phyloP scores from a whole-genome alignment of 2,888 invertebrate genomes.

The Thereva nobilitata region DNA sequence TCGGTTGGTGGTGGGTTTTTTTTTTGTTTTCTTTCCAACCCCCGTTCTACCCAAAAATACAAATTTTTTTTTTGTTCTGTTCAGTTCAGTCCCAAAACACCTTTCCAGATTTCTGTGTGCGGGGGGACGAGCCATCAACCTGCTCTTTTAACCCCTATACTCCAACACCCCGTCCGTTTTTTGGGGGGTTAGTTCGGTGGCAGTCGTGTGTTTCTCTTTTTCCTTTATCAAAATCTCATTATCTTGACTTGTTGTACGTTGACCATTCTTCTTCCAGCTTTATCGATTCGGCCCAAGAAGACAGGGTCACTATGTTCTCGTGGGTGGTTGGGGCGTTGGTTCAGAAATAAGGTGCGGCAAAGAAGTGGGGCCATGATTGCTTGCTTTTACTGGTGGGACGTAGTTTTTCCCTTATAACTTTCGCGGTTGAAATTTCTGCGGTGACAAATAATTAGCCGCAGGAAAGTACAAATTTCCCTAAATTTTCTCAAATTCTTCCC shows the following conservation, averaged over 20 bases:
- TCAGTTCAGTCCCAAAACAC: too few relatives aligned
- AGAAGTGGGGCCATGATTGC: neutral
- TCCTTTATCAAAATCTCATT: slow-evolving; percentile 24
- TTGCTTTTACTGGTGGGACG: neutral
- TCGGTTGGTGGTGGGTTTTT: too few relatives aligned
- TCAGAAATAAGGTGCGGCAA: slow-evolving; percentile 1
- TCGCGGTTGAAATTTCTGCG: neutral
- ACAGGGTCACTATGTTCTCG: slow-evolving; percentile 4
- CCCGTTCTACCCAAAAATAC: too few relatives aligned
- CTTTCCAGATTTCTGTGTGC: too few relatives aligned
- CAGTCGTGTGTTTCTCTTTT: slow-evolving; percentile 6
- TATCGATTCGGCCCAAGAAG: slow-evolving; percentile 5
- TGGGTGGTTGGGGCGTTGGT: neutral
- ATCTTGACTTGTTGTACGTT: slow-evolving; percentile 22
- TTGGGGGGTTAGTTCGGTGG: too few relatives aligned
- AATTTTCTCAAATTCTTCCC: too few relatives aligned
- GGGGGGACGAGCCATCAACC: too few relatives aligned
- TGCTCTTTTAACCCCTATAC: too few relatives aligned
- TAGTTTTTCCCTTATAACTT: slow-evolving; percentile 5
- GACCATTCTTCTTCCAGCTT: slow-evolving; percentile 16
- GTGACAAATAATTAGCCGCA: slow-evolving; percentile 18
- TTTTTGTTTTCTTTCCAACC: too few relatives aligned
- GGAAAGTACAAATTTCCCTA: slow-evolving; percentile 12
- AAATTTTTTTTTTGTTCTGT: too few relatives aligned
- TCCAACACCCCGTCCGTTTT: too few relatives aligned